Evolutionary conservation across 2,888 invertebrate genomes (phyloP).

Genomic region (Tinea pellionella): DNA sequence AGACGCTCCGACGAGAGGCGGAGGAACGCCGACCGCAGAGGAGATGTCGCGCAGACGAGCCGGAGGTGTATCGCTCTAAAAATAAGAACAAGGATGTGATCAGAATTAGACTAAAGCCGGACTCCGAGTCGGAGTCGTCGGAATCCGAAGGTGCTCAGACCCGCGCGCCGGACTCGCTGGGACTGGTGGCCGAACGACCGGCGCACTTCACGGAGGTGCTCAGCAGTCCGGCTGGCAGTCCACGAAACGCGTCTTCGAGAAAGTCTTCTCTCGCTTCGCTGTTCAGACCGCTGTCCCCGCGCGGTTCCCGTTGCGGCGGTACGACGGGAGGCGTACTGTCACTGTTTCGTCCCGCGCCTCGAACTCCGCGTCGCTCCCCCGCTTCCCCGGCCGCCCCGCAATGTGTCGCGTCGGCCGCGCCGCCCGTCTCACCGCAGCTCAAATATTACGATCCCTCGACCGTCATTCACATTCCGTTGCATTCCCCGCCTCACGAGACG

Average conservation of each 20-base stretch:
- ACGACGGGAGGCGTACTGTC: slow-evolving; percentile 63
- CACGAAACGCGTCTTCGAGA: slow-evolving; percentile 80
- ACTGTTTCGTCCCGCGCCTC: slow-evolving; percentile 71
- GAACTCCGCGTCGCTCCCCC: slow-evolving; percentile 40
- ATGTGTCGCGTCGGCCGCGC: slow-evolving; percentile 36
- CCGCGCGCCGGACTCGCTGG: slow-evolving; percentile 62
- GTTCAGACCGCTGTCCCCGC: slow-evolving; percentile 68
- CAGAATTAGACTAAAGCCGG: slow-evolving; percentile 79
- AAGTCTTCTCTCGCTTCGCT: slow-evolving; percentile 86
- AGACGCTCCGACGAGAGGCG: slow-evolving; percentile 16
- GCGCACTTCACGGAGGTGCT: slow-evolving; percentile 30
- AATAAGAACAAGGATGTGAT: slow-evolving; percentile 55
- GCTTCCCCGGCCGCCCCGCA: slow-evolving; percentile 22
- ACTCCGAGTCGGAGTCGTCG: slow-evolving; percentile 61
- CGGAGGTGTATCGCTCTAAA: slow-evolving; percentile 40
- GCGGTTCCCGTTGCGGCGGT: slow-evolving; percentile 36
- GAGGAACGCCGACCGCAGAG: background rate
- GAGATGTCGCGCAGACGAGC: slow-evolving; percentile 25
- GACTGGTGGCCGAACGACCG: slow-evolving; percentile 64
- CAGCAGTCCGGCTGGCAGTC: slow-evolving; percentile 47
- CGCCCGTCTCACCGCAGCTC: slow-evolving; percentile 23
- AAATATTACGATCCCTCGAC: slow-evolving; percentile 72
- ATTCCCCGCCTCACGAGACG: slow-evolving; percentile 78
- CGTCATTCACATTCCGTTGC: slow-evolving; percentile 78
- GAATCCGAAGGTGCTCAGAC: background rate